Evolutionary conservation across 1,140 invertebrate species (phyloP), one percentile per base, ranked within the genome.

Genomic region (Formica selysi): DNA sequence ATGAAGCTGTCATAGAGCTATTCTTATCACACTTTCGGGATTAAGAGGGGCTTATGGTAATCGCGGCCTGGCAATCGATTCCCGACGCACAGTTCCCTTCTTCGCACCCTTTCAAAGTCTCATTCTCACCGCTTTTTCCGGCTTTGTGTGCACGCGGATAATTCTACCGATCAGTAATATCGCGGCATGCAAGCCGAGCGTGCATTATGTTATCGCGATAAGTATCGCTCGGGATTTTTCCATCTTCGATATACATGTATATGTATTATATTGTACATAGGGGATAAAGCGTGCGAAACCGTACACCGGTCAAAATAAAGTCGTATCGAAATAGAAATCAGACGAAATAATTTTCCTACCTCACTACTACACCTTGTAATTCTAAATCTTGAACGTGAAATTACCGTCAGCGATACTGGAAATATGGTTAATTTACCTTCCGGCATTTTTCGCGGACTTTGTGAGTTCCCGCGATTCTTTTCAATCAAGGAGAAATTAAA

Each of bases 201-300:
- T 71, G 76, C 44, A 48, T 36, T n/a, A 54, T 29, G 61, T 73
- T 87, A 80, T 73, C 86, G 84, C 61, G 64, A 87, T 90, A 85
- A 87, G 26, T 57, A 90, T 90, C 89, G 59, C 38, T 81, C 57
- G 73, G 86, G 48, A 90, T 86, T 90, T 87, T 87, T 76, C 88
- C 76, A 51, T 71, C 85, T 85, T 90, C 36, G 79, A 51, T 29
- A 36, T 59, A 22, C 19, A 4, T 41, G 16, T 7, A 59, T 29
- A 36, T 68, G 48, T 59, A 22, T 29, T 41, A 19, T 16, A 16
- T 16, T 61, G 22, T 29, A 16, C 26, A 13, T 61, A 13, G 3
- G 38, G 62, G 41, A 64, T 59, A 83, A 86, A 86, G 48, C 78
- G 65, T 73, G 67, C 57, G 54, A 83, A 83, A 61, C 38, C 41